These are phyloP conservation scores for Phacellophora camtschatica DNA, from an alignment of 30 jellyfish, hydroid and myxozoan genomes.

Conservation along the genomic window DNA sequence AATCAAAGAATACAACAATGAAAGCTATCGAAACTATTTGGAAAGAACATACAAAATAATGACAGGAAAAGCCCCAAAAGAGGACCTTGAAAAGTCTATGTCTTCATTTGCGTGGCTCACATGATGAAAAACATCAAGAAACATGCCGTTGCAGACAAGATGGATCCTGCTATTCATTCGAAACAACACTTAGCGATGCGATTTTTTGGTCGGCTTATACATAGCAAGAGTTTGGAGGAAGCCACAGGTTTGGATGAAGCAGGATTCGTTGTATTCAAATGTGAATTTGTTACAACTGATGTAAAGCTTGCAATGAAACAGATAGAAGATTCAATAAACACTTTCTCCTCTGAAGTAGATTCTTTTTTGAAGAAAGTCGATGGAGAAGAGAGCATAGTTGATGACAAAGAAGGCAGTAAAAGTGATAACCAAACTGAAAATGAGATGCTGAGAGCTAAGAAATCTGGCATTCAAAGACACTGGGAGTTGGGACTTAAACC, in stretches of 20 bases:
- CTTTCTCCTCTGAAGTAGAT: not conserved
- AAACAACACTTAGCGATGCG: slow-evolving; percentile 23
- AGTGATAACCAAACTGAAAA: too few species aligned
- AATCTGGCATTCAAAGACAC: not conserved
- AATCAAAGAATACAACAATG: not conserved
- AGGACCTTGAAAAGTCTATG: not conserved
- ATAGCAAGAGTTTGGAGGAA: not conserved
- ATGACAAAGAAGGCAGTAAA: too few species aligned
- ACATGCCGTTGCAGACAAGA: not conserved
- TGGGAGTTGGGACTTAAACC: not conserved
- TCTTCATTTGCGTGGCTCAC: slow-evolving; percentile 3
- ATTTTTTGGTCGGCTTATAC: slow-evolving; percentile 20
- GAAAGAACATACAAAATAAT: slow-evolving; percentile 6
- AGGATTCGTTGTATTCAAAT: not conserved
- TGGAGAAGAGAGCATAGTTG: not conserved
- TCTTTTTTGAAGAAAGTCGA: not conserved
- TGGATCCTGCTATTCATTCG: not conserved
- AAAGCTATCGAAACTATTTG: not conserved
- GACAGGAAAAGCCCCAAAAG: not conserved
- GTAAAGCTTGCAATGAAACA: not conserved
- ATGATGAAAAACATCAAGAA: not conserved
- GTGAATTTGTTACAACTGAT: not conserved
- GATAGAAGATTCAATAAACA: not conserved
- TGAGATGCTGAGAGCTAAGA: not conserved
- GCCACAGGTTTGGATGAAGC: not conserved